Base-by-base conservation (phyloP, 2,888 invertebrate species). In the Ernsta delagoae region DNA sequence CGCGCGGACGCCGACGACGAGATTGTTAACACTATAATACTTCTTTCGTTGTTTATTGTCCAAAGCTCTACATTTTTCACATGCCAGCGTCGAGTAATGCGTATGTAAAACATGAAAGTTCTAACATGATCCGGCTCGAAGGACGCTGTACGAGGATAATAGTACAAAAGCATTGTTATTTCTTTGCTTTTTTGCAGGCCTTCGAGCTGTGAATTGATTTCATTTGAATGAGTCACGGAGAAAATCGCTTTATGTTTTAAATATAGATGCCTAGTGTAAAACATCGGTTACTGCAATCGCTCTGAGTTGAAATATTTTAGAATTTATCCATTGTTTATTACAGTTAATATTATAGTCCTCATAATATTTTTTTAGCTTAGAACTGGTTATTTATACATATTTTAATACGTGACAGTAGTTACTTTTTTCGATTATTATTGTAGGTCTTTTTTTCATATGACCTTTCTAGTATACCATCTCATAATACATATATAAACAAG, bases 21-120 rank as follows among this genome's bases (percentile, higher is more conserved):
- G 71, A 69, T 70, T 68, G 71, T 63, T 70, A 68, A 63, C 68
- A 66, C 68, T 67, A 75, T 82, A 76, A 76, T 77, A 45, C 79
- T 80, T 80, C 78, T 81, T 80, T 77, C 81, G 76, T 77, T 74
- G 81, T 78, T 77, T 74, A 76, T 72, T 70, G 57, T 60, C 66
- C 60, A 70, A 67, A 67, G 63, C 70, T 59, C 63, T 59, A 67
- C 65, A 48, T 62, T 64, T 59, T 65, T 70, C 48, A 59, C 65
- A 60, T 59, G 67, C 61, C 57, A 66, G 60, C 48, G 54, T 12
- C 50, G 62, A 60, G 24, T 56, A 34, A 54, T 53, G 57, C 53
- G 5, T 36, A 36, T 36, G 36, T 36, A 36, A 36, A 36, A 36
- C 6, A 56, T 53, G 53, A 59, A 53, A 54, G 57, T 43, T 65